Evolutionary conservation across 2,113 vertebrate species (phyloP), one percentile per base, ranked within the genome.

Genomic region (Peromyscus californicus): DNA sequence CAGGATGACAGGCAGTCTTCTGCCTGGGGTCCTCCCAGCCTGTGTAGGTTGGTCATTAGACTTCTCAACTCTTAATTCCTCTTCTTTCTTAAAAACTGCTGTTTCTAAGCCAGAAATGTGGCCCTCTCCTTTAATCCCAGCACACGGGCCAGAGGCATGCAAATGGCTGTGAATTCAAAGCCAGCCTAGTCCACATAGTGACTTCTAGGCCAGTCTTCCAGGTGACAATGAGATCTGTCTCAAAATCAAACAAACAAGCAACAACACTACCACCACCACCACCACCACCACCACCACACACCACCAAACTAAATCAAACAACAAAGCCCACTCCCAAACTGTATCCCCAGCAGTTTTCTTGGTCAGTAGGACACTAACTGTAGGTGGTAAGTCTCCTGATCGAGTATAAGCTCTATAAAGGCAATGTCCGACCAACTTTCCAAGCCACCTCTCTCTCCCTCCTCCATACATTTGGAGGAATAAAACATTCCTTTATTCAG

Each of bases 401-500:
- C 54, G 92, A 63, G 39, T 88, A 57, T 96, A 88, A n/a, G n/a
- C 70, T 96, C 96, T 97, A 6, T 89, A 89, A 96, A 97, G 97
- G 57, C 36, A 78, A 95, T 69, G 3, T 75, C 8, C 36, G 31
- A 57, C 12, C 83, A 59, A 63, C 17, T 86, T 95, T 48, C 16
- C 63, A 82, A 79, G n/a, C 42, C 33, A 87, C 69, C 33, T 51
- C 29, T 33, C 26, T 79, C 79, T 93, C 42, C 57, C 76, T 67
- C 59, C 36, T 79, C 22, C 1, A 4, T n/a, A 29, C 11, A 21
- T 21, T 79, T 31, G 72, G 45, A 26, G 70, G 88, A 97, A 89
- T 36, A 10, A 80, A 12, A 5, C 21, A 1, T 93, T 94, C 36
- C 10, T 90, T 90, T 86, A 80, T 63, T 80, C 24, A 84, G 51